Base-by-base conservation (phyloP, 2,888 invertebrate genomes). In the Liodrosophila aerea region DNA sequence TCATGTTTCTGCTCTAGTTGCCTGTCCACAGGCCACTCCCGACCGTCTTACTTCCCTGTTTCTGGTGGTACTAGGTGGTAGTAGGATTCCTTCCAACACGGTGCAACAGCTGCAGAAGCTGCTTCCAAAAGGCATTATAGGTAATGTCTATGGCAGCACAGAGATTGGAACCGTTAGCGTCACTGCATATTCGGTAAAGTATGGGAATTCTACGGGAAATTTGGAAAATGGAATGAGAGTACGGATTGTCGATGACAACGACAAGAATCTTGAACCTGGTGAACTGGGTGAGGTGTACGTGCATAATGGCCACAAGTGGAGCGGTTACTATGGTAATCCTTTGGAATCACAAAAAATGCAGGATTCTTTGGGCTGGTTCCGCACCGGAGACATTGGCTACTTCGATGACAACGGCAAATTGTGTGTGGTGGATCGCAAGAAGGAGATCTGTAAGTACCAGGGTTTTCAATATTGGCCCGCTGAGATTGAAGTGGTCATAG, bases 381-480 rank as follows among this genome's bases (percentile, higher is more conserved):
- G 85, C 7, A 86, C 88, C 0, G 90, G 90, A 1, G 90, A 90
- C 51, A 15, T 89, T 39, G 90, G 90, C 1, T 84, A 86, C 51
- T 86, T 90, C 41, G 88, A 89, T 53, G 74, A 86, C 0, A 76
- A 87, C 11, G 87, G 88, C 5, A 74, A 67, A 59, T 59, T 89
- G 1, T 86, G 73, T 52, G 64, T 89, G 15, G 77, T 77, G 3
- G 90, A 86, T 65, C 83, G 90, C 0, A 88, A 85, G 33, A 90
- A 88, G 60, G 90, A 90, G 51, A 84, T 89, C 9, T 60, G 88
- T 0, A 89, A 88, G 61, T 89, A 82, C 50, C 76, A 85, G 15
- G 82, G 81, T n/a, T 72, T 78, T 4, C 87, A 87, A 22, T 85
- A 85, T 36, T 88, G 77, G 67, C 89, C 89, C 31, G 77, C 76